Base-by-base conservation (phyloP, 2,797 vertebrate species). In the Hybognathus amarus region DNA sequence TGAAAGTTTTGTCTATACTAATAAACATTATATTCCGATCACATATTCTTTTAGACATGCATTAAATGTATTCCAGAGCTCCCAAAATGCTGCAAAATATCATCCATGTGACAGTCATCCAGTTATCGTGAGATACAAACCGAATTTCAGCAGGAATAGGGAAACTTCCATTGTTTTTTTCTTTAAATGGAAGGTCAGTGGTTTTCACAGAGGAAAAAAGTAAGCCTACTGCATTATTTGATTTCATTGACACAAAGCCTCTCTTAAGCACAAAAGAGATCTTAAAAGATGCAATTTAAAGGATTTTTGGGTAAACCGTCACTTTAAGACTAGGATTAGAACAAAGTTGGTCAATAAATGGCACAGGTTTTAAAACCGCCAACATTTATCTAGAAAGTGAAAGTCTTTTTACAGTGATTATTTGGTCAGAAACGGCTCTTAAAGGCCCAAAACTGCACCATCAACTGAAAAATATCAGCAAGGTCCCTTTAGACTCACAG, bases 401-500 rank as follows among this genome's bases (percentile, higher is more conserved):
- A 42, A 47, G 59, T n/a, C 24, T 33, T 27, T 77, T 64, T 63
- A 64, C 6, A 47, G 18, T 27, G 40, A 22, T 64, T 45, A 22
- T 15, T 52, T 56, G 33, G 38, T 80, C 70, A 59, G 12, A 70
- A 4, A 15, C 54, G 22, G n/a, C 18, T 69, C 27, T 50, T 38
- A 38, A 79, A 38, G 30, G 47, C 30, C 15, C 61, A 42, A 40
- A 38, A 27, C 13, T 56, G 66, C n/a, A 30, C 6, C 33, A 69
- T 18, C 33, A 40, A 36, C 4, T 70, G n/a, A 80, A 80, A 40
- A 40, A 80, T 45, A 79, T 3, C 45, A 79, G 42, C 30, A 79
- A 67, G 5, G 27, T 33, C 17, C 17, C 59, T 54, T 80, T 63
- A 82, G 30, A 86, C 87, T 87, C 80, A 78, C 67, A 86, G 24